phyloP scores from a whole-genome alignment of 2,888 invertebrate species.

The Drosophila atripex region DNA sequence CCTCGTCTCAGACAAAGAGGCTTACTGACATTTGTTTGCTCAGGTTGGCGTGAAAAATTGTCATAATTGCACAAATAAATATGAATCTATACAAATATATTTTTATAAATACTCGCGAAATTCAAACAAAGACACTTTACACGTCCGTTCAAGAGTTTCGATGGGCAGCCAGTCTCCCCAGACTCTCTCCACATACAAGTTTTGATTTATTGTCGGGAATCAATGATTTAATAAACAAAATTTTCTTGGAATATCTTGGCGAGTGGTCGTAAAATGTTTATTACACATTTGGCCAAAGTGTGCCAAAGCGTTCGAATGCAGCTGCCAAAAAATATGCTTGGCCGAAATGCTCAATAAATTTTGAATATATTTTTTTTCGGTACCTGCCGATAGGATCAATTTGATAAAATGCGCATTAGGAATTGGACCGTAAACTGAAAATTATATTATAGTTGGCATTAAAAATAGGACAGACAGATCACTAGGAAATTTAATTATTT shows the following conservation, averaged over 20 bases:
- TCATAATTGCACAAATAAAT: slow-evolving; percentile 74
- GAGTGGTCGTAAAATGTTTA: slow-evolving; percentile 19
- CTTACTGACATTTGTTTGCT: slow-evolving; percentile 65
- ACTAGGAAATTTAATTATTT: neutral
- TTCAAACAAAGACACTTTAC: slow-evolving; percentile 64
- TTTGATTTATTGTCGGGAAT: slow-evolving; percentile 31
- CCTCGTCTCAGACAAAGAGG: slow-evolving; percentile 56
- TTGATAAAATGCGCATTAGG: slow-evolving; percentile 57
- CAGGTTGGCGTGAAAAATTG: slow-evolving; percentile 66
- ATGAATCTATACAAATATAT: slow-evolving; percentile 35
- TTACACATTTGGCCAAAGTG: slow-evolving; percentile 21
- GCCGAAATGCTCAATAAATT: slow-evolving; percentile 29
- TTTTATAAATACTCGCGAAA: slow-evolving; percentile 33
- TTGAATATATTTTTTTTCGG: slow-evolving; percentile 22
- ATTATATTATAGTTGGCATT: no score
- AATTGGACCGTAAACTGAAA: slow-evolving; percentile 10
- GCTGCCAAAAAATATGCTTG: slow-evolving; percentile 32
- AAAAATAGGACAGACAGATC: neutral
- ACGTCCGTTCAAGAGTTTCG: slow-evolving; percentile 18
- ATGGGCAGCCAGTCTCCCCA: slow-evolving; percentile 22
- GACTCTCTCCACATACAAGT: neutral
- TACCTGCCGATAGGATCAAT: slow-evolving; percentile 9
- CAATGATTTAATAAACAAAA: slow-evolving; percentile 57
- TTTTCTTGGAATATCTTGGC: slow-evolving; percentile 8
- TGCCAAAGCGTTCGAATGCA: slow-evolving; percentile 24